Evolutionary conservation across 2,888 invertebrate species (phyloP).

Genomic region (Drepana falcataria): DNA sequence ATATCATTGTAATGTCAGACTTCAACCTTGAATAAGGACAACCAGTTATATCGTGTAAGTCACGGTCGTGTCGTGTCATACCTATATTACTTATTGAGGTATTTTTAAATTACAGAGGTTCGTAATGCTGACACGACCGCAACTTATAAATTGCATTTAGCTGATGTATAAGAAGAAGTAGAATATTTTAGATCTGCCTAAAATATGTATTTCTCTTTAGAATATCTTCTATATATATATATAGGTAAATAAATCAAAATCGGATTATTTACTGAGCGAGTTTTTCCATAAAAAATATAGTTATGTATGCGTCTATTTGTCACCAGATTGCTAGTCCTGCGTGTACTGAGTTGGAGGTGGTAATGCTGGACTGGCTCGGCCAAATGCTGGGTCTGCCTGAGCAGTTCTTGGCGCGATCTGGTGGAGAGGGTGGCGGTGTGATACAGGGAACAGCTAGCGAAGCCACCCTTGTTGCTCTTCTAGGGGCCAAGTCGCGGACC

Average conservation of each 20-base stretch:
- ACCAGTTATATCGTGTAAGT: conserved; percentile 26
- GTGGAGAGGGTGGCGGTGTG: conserved; percentile 92
- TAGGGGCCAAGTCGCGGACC: conserved; percentile 91
- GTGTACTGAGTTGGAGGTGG: conserved; percentile 96
- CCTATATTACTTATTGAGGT: neutral
- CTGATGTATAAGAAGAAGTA: no score
- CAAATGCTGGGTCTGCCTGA: conserved; percentile 93
- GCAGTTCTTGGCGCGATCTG: conserved; percentile 89
- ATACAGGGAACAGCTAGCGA: conserved; percentile 97
- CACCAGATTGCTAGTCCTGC: conserved; percentile 93
- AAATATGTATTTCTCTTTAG: no score
- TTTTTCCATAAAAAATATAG: no score
- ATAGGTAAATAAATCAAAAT: conserved; percentile 1
- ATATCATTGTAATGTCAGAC: conserved; percentile 45
- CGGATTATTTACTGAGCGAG: no score
- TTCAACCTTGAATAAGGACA: conserved; percentile 51
- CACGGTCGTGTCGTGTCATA: conserved; percentile 1
- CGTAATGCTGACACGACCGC: no score
- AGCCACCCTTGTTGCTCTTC: conserved; percentile 92
- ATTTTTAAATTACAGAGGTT: no score
- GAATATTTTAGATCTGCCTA: no score
- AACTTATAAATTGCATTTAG: no score
- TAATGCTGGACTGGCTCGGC: conserved; percentile 97
- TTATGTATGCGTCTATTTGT: neutral
- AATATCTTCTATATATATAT: neutral